A percentile compares a stretch with the other conserved stretches of the same genome.
phyloP scores from a whole-genome alignment of 2,797 vertebrate species.

The Euthynnus affinis region DNA sequence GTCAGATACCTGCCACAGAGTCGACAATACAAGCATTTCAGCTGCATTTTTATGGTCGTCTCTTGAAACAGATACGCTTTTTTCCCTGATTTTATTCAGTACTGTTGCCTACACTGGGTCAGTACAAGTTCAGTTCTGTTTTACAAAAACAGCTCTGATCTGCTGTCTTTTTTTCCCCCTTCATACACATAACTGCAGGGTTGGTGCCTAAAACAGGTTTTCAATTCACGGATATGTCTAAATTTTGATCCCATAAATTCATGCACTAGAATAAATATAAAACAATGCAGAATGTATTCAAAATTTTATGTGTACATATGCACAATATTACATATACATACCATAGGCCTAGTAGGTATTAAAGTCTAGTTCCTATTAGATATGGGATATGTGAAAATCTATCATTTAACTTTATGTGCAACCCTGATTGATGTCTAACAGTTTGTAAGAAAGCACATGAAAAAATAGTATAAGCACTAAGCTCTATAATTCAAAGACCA shows the following conservation, averaged over 20 bases:
- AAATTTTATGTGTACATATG: background rate
- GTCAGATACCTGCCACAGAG: slow-evolving; percentile 29
- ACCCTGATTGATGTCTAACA: background rate
- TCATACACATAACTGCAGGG: background rate
- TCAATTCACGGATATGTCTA: background rate
- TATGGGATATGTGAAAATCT: no score
- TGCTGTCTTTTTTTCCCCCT: background rate
- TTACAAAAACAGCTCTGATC: slow-evolving; percentile 41
- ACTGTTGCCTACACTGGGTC: slow-evolving; percentile 35
- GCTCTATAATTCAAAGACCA: slow-evolving; percentile 25
- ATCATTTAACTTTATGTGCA: slow-evolving; percentile 13
- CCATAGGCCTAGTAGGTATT: background rate
- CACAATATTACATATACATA: background rate
- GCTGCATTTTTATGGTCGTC: slow-evolving; percentile 13
- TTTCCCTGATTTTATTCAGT: slow-evolving; percentile 26
- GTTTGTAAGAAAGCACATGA: background rate
- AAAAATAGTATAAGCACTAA: slow-evolving; percentile 13
- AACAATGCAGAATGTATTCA: background rate
- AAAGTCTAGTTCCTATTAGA: background rate
- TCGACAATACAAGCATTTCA: slow-evolving; percentile 12
- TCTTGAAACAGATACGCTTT: slow-evolving; percentile 32
- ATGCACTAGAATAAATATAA: slow-evolving; percentile 8
- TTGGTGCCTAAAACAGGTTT: slow-evolving; percentile 10
- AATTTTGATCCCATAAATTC: slow-evolving; percentile 6
- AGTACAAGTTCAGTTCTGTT: slow-evolving; percentile 24